Evolutionary conservation across 2,888 invertebrate species (phyloP).

Genomic region (Callyntrura sp.): DNA sequence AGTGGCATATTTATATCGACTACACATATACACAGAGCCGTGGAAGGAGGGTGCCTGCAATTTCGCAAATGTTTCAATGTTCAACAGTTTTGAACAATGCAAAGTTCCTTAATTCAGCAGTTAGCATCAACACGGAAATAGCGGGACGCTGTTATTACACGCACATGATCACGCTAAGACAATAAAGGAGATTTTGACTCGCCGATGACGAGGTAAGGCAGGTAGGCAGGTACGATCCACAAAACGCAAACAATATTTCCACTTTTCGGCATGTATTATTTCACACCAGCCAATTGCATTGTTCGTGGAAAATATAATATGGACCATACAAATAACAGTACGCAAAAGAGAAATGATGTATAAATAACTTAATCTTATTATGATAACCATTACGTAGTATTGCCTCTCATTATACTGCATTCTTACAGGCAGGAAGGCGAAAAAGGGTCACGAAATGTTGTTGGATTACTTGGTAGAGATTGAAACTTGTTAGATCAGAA

Average conservation of each 20-base stretch:
- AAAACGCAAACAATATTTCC: background rate
- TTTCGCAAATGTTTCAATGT: conserved; percentile 2
- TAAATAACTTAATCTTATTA: background rate
- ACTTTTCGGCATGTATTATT: too few species aligned
- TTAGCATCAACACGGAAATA: conserved; percentile 30
- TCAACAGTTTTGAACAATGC: conserved; percentile 44
- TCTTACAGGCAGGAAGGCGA: conserved; percentile 28
- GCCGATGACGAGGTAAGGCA: background rate
- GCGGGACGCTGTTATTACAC: conserved; percentile 16
- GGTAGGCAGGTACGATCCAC: too few species aligned
- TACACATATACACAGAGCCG: background rate
- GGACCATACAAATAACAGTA: conserved; percentile 14
- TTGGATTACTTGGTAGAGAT: background rate
- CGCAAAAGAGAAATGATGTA: background rate
- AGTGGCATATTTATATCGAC: background rate
- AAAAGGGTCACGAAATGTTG: conserved; percentile 48
- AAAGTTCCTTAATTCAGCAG: conserved; percentile 19
- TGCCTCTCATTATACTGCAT: too few species aligned
- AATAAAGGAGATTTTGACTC: too few species aligned
- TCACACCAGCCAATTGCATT: background rate
- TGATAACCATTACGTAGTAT: background rate
- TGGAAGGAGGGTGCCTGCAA: background rate
- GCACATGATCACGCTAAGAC: background rate
- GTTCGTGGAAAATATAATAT: conserved; percentile 26
- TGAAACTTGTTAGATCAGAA: too few species aligned